These are phyloP conservation scores for Nymphicus hollandicus DNA, from an alignment of 2,113 vertebrate species.

Conservation along the genomic window DNA sequence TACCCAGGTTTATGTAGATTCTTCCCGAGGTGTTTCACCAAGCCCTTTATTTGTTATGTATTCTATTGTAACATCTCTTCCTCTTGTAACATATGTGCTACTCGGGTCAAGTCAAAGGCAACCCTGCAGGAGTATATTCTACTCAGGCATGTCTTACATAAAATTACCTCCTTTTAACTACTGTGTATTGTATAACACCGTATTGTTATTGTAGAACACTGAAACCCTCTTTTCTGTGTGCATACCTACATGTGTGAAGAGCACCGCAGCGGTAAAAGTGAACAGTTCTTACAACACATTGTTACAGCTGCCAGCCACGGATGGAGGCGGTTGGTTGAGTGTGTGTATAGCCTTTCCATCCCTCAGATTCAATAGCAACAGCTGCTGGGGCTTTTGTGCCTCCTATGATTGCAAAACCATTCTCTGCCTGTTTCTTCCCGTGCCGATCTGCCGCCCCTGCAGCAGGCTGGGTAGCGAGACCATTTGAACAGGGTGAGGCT, in stretches of 20 bases:
- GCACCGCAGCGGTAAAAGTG: neutral
- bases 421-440: neutral
- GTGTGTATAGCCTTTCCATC: conserved; percentile 7
- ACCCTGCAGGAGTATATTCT: neutral
- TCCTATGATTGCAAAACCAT: neutral
- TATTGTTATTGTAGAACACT: neutral
- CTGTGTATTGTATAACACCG: neutral
- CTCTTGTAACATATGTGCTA: neutral
- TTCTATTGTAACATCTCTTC: neutral
- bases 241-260: neutral
- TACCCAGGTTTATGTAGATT: neutral
- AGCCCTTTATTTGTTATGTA: neutral
- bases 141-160: neutral
- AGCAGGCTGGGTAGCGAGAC: neutral
- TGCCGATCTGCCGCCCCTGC: neutral
- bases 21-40: neutral
- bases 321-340: neutral
- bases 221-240: neutral
- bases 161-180: neutral
- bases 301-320: conserved; percentile 22
- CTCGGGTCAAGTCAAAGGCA: neutral
- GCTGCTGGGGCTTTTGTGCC: conserved; percentile 53
- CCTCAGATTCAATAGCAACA: conserved; percentile 46
- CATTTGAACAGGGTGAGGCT: neutral
- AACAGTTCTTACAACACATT: neutral